phyloP scores from a whole-genome alignment of 2,113 vertebrate species.

The Merops nubicus region DNA sequence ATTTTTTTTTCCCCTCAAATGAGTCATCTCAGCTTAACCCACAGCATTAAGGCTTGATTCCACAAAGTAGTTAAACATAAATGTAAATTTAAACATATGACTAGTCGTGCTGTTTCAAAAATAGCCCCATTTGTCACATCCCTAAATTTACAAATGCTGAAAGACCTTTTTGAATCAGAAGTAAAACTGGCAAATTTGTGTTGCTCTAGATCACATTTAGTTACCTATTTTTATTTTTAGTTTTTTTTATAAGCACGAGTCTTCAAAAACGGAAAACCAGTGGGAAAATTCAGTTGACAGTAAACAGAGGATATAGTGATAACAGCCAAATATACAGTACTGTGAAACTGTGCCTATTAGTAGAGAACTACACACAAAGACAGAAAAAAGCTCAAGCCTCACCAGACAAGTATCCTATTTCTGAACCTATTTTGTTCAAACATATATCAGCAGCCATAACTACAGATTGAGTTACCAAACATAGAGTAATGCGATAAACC shows the following conservation, averaged over 20 bases:
- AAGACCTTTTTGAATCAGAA: slow-evolving; percentile 22
- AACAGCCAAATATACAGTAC: neutral
- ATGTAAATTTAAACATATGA: slow-evolving; percentile 5
- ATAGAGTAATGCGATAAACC: neutral
- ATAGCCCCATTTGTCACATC: neutral
- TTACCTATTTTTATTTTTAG: neutral
- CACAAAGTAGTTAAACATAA: neutral
- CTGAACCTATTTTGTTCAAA: neutral
- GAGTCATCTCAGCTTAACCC: slow-evolving; percentile 14
- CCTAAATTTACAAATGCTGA: neutral
- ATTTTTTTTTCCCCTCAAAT: neutral
- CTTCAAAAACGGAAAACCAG: neutral
- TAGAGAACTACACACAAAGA: neutral
- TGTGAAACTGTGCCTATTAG: neutral
- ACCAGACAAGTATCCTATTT: neutral
- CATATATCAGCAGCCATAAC: neutral
- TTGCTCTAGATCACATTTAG: neutral
- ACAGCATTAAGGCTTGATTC: slow-evolving; percentile 5
- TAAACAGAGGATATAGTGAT: neutral
- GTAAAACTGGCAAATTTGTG: neutral
- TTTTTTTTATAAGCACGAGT: neutral
- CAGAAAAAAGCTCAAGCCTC: neutral
- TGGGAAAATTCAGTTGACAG: neutral
- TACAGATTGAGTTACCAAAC: neutral
- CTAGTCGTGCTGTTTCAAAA: slow-evolving; percentile 25